Conservation (phyloP, 2,113 vertebrate genomes). For the Hemichromis elongatus region DNA sequence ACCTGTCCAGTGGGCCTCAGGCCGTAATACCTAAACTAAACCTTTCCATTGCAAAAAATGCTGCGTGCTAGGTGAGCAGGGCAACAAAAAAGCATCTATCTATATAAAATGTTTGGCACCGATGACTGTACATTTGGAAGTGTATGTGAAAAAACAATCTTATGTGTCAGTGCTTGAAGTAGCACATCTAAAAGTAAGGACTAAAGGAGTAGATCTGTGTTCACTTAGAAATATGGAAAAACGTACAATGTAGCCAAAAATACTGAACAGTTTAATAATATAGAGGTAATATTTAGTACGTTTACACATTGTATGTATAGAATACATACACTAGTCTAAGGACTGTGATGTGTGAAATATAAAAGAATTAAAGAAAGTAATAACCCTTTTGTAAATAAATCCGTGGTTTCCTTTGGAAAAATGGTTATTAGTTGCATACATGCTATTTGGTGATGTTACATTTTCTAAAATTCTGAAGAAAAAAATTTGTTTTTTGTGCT, state of each 20-base stretch:
- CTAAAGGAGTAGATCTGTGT: background rate
- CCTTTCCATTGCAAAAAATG: rapidly evolving
- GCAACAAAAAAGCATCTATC: too few species aligned
- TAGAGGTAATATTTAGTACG: background rate
- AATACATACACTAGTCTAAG: too few species aligned
- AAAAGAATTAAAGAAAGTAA: background rate
- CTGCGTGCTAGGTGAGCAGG: background rate
- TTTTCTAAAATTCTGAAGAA: background rate
- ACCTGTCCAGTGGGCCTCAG: background rate
- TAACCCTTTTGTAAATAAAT: background rate
- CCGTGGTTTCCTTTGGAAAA: background rate
- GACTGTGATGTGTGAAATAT: background rate
- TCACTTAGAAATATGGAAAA: background rate
- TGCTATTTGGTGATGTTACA: background rate
- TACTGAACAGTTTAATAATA: background rate
- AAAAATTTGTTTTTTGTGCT: background rate
- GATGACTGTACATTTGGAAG: background rate
- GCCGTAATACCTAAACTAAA: background rate
- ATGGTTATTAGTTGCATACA: background rate
- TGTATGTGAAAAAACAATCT: background rate
- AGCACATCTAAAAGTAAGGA: background rate
- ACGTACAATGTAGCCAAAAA: background rate
- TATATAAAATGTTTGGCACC: background rate
- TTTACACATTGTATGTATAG: background rate
- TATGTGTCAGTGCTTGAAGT: background rate